Base-by-base conservation (phyloP, 1,140 invertebrate genomes). In the Aphis craccivora region DNA sequence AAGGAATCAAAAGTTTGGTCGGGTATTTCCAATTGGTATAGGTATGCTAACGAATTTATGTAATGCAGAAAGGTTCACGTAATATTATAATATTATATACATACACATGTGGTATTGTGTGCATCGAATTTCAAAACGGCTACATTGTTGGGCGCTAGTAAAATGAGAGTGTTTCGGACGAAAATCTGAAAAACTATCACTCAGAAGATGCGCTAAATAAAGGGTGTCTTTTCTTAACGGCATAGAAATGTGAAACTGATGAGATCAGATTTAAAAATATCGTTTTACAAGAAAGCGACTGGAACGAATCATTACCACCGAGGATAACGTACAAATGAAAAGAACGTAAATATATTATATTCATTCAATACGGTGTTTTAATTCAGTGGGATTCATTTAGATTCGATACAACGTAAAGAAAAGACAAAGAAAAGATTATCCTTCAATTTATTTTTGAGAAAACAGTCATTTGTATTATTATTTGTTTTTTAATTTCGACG, bases 191-290 rank as follows among this genome's bases (percentile, higher is more conserved):
- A 93, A 93, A 83, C 81, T 93, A 55, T 86, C 37, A 55, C 67
- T 83, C 37, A 45, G 67, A n/a, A 37, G 45, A 83, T 45, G 22
- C 90, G 45, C 45, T 53, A 83, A 92, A 92, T 76, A 83, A 92
- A 83, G 76, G 81, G 91, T 51, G 23, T 92, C 90, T 51, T 51
- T 51, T 51, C 48, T 91, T 43, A 48, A 83, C 60, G 51, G 48
- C 25, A 9, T n/a, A 55, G 91, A 84, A 93, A 93, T 60, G 91
- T 86, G 91, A 93, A 93, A 93, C 91, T 83, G 91, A 93, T 53
- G 76, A 93, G 67, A 93, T 93, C 91, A 37, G 81, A 93, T 93
- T 93, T 86, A 40, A 93, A 84, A 53, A 51, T 93, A 93, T 93
- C 91, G 81, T 86, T 93, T 93, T 93, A 93, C 91, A 92, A 92